Conservation (phyloP, 2,113 vertebrate genomes). For the Antechinus flavipes region DNA sequence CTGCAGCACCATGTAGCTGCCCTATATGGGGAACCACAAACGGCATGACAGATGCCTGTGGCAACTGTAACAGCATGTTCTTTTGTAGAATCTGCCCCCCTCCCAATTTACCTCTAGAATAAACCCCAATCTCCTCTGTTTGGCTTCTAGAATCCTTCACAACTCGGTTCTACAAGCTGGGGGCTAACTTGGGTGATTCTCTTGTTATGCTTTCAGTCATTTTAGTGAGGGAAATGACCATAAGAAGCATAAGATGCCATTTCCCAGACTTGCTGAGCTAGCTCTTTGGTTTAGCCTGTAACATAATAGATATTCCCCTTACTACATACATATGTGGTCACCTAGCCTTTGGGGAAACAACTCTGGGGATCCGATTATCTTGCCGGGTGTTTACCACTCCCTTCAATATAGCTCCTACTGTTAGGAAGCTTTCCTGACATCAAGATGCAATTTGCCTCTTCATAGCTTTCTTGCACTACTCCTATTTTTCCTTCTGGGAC, state of each 20-base stretch:
- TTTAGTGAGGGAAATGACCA: constrained; percentile 31
- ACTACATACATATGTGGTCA: background rate
- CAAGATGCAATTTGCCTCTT: background rate
- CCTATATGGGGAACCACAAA: background rate
- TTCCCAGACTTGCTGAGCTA: background rate
- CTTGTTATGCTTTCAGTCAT: background rate
- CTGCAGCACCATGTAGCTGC: background rate
- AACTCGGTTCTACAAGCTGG: background rate
- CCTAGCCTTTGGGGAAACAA: background rate
- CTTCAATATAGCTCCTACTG: background rate
- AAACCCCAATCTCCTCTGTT: background rate
- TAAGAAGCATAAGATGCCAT: background rate
- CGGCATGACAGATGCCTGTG: background rate
- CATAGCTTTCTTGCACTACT: background rate
- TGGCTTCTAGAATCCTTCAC: background rate
- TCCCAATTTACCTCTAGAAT: background rate
- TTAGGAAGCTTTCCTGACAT: background rate
- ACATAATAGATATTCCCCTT: background rate
- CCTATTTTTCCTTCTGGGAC: background rate
- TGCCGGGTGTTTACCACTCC: no score
- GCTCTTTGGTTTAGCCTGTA: background rate
- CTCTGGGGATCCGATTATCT: background rate
- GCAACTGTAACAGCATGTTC: background rate
- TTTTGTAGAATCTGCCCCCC: background rate
- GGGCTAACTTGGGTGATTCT: constrained; percentile 18